phyloP scores from a whole-genome alignment of 1,140 invertebrate genomes.

The Ctenoplectra terminalis region DNA sequence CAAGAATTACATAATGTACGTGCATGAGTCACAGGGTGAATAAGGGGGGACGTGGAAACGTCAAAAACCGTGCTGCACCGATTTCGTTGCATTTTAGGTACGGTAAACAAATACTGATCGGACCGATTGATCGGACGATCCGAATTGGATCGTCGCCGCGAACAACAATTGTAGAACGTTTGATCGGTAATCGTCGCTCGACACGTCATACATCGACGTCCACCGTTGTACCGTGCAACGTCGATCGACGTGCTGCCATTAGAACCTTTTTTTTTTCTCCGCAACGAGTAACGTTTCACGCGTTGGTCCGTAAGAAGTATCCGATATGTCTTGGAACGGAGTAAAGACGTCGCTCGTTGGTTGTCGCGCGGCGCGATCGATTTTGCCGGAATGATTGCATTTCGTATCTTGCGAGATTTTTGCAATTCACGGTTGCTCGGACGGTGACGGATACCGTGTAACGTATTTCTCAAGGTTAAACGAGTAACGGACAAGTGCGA shows the following conservation, averaged over 20 bases:
- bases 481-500: conserved; percentile 24
- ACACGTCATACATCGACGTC: conserved; percentile 15
- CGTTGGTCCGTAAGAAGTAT: background rate
- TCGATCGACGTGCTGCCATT: conserved; percentile 65
- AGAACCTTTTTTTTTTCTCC: too few relatives aligned
- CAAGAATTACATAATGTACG: conserved; percentile 73
- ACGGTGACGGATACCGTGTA: conserved; percentile 35
- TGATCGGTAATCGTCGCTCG: conserved; percentile 1
- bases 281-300: conserved; percentile 6
- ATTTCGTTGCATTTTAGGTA: conserved; percentile 34
- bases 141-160: background rate
- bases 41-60: conserved; percentile 64
- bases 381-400: background rate
- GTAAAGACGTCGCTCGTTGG: background rate
- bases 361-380: background rate
- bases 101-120: conserved; percentile 33
- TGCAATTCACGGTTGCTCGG: conserved; percentile 2
- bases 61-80: conserved; percentile 65
- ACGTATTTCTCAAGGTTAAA: conserved; percentile 48
- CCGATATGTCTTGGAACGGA: background rate
- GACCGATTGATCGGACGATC: background rate
- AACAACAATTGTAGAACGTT: background rate
- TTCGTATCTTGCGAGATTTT: background rate
- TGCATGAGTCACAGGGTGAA: conserved; percentile 71
- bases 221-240: conserved; percentile 24